Base-by-base conservation (phyloP, 2,113 vertebrate genomes). In the Sebastes fasciatus region DNA sequence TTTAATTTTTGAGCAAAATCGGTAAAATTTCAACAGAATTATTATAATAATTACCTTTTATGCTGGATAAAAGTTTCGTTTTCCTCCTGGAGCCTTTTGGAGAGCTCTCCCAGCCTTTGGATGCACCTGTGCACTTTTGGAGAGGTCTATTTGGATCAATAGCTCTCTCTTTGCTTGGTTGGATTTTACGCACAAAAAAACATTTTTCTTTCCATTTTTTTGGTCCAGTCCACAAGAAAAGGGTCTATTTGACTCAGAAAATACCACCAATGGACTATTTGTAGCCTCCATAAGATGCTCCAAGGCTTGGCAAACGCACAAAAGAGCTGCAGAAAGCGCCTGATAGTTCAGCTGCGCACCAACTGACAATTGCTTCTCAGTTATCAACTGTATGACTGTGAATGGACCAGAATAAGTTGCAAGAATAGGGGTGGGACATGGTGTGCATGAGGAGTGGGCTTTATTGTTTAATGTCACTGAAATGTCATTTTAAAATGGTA, bases 351-450 rank as follows among this genome's bases (percentile, higher is more conserved):
- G 92, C 74, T 94, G 92, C 88, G 90, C 92, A 77, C 84, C 74
- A 17, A 77, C 66, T 65, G 62, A 89, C 87, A 90, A 86, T 58
- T 58, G 77, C 19, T 6, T 3, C 46, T 85, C 85, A 83, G 90
- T 89, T 34, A 79, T 83, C 55, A 89, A 70, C 83, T 91, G 85
- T 89, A 77, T 73, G 86, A 86, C 89, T 90, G 70, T 91, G 91
- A 80, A 91, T 90, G 94, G 92, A 66, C 90, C 91, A 86, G 45
- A 92, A 93, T 89, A 95, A 92, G 86, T 93, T 70, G 58, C 91
- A 92, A 71, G 8, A 17, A 84, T 60, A 83, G 91, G 93, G 95
- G 95, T 93, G 86, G 72, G 58, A 70, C 16, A 16, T 60, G 17
- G 54, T 78, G 9, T 63, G 81, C 83, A 1, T 81, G 80, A 83